phyloP scores from a whole-genome alignment of 2,113 vertebrate species.

The Sialia sialis region DNA sequence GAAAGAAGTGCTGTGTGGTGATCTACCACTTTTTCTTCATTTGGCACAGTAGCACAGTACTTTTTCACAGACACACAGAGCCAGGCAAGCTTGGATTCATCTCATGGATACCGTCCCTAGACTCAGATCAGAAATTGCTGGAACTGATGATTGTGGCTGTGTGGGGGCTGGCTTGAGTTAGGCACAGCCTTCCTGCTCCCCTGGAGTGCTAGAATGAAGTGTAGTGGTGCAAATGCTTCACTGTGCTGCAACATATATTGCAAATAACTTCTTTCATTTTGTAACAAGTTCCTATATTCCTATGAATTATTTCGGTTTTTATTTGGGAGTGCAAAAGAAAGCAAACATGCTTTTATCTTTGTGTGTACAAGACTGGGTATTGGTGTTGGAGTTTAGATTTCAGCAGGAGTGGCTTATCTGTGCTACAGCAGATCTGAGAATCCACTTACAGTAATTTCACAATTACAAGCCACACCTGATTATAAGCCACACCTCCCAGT shows the following conservation, averaged over 20 bases:
- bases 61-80: background rate
- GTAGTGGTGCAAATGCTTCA: background rate
- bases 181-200: background rate
- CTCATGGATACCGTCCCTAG: background rate
- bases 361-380: background rate
- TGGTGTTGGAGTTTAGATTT: background rate
- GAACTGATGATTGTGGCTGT: background rate
- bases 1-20: background rate
- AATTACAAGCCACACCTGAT: too few relatives aligned
- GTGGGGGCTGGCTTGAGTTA: background rate
- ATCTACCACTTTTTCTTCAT: background rate
- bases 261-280: background rate
- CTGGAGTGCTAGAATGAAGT: background rate
- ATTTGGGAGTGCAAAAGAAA: background rate
- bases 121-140: background rate
- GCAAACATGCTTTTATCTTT: background rate
- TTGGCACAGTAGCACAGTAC: background rate
- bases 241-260: background rate
- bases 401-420: background rate
- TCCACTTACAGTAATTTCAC: too few relatives aligned
- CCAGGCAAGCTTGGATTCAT: background rate
- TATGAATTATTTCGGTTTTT: background rate
- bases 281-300: rapidly evolving
- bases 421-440: background rate
- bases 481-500: too few relatives aligned